These are phyloP conservation scores for Microlaimidae sp. DNA, from an alignment of 2,888 invertebrate species.

Conservation along the genomic window DNA sequence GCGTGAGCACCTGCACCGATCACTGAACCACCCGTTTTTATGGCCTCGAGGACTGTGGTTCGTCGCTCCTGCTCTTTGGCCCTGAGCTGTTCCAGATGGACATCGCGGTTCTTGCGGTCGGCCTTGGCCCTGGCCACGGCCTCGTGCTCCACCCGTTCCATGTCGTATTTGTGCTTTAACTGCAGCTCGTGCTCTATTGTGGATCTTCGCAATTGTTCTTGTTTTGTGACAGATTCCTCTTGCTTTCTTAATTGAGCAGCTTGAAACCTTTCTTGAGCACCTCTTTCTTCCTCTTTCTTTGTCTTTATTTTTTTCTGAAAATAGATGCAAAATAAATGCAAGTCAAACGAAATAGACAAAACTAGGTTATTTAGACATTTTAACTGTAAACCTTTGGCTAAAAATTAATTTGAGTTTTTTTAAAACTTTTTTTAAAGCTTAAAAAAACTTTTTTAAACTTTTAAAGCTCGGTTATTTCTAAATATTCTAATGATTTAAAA, in stretches of 20 bases:
- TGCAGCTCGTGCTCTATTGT: conserved; percentile 93
- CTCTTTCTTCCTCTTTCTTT: conserved; percentile 81
- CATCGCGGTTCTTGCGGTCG: conserved; percentile 86
- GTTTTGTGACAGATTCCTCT: conserved; percentile 91
- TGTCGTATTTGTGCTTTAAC: conserved; percentile 70
- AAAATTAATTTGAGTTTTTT: too few relatives aligned
- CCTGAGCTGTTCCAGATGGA: conserved; percentile 78
- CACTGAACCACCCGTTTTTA: conserved; percentile 51
- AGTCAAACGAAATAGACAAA: too few relatives aligned
- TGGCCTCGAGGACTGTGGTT: conserved; percentile 81
- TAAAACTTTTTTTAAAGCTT: too few relatives aligned
- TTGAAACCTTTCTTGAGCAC: conserved; percentile 58
- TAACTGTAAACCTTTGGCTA: too few relatives aligned
- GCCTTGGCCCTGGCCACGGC: conserved; percentile 68
- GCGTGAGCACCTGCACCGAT: conserved; percentile 79
- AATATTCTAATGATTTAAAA: too few relatives aligned
- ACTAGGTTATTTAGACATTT: too few relatives aligned
- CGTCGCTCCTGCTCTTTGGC: conserved; percentile 67
- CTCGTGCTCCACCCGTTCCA: conserved; percentile 78
- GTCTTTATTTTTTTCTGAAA: too few relatives aligned
- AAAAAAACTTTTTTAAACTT: too few relatives aligned
- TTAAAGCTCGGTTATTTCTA: too few relatives aligned
- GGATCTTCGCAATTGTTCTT: conserved; percentile 64
- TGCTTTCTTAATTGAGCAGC: conserved; percentile 81
- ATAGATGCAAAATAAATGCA: too few relatives aligned